Evolutionary conservation across 2,797 vertebrate species (phyloP).

Genomic region (Phataginus tetradactyla): DNA sequence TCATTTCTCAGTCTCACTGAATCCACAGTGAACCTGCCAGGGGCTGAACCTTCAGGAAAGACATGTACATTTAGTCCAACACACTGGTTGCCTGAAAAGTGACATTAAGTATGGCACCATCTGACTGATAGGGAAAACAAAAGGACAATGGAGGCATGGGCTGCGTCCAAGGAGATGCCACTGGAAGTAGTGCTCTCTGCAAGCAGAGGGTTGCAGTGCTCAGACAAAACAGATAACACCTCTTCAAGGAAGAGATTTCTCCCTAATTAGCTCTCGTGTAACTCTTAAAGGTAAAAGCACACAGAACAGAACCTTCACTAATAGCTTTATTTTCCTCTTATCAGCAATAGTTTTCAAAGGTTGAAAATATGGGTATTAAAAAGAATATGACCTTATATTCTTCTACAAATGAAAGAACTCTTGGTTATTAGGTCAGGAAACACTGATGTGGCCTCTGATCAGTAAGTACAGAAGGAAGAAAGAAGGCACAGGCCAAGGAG

Average conservation of each 20-base stretch:
- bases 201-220: neutral
- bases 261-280: constrained; percentile 5
- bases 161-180: neutral
- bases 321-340: constrained; percentile 47
- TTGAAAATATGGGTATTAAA: neutral
- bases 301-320: neutral
- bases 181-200: neutral
- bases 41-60: too few species aligned
- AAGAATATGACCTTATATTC: neutral
- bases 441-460: neutral
- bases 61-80: neutral
- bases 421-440: neutral
- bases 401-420: neutral
- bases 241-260: constrained; percentile 39
- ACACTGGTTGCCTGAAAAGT: neutral
- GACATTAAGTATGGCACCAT: neutral
- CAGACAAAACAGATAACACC: neutral
- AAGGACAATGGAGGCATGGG: neutral
- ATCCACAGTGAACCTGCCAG: too few species aligned
- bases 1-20: too few species aligned
- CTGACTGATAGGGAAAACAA: neutral
- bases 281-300: constrained; percentile 20
- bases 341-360: constrained; percentile 14
- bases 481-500: neutral
- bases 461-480: neutral